Evolutionary conservation across 2,888 invertebrate species (phyloP), one percentile per base, ranked within the genome.

Genomic region (Celastrina argiolus): DNA sequence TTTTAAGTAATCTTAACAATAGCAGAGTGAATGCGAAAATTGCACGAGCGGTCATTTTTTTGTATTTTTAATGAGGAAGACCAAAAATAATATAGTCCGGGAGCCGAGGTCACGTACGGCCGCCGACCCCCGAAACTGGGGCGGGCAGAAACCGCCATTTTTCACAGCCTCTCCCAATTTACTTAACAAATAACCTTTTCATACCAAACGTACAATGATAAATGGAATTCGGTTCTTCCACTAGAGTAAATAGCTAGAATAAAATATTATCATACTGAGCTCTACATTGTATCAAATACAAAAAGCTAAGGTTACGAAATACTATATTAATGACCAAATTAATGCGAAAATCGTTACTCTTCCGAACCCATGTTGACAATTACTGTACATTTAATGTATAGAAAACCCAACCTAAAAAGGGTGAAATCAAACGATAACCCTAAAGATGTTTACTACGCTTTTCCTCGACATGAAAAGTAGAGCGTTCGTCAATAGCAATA

Each of bases 61-160:
- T 22, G 39, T 51, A 56, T 56, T n/a, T 65, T 39, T 39, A 36
- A 51, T 68, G 68, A 65, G 61, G 67, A 72, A 66, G 68, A 65
- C 64, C 69, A 63, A 66, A 66, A 67, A 69, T 72, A 73, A 72
- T 70, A 65, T 69, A 69, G 66, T 51, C 51, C 51, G 51, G 22
- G 51, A 51, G 51, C 70, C 71, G 73, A 71, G 71, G 81, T 77
- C 88, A 88, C 83, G 83, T 82, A 79, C 88, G 88, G 88, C 70
- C 88, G 83, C 82, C 83, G 89, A 89, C 89, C 90, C 83, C 78
- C 80, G 76, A 86, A 88, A 83, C 78, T 87, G 76, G 88, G 84
- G 76, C 87, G 82, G 76, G 78, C 80, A 79, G 83, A 39, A 39
- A 61, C 61, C 10, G 66, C 67, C 77, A 71, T 72, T 69, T 69